phyloP scores from a whole-genome alignment of 30 jellyfish, hydroid and myxozoan genomes.

The Turritopsis rubra region DNA sequence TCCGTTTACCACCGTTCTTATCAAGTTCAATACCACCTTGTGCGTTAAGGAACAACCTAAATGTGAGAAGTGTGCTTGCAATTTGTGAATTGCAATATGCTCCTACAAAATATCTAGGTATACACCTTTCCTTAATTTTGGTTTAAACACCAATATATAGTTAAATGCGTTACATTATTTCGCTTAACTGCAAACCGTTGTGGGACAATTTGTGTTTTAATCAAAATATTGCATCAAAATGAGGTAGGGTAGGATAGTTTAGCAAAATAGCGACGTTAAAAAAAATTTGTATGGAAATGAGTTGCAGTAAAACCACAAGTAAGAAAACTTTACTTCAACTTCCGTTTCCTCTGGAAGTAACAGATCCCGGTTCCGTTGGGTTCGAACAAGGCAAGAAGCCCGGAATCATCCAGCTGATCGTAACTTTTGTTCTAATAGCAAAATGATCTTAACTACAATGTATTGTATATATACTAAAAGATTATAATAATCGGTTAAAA shows the following conservation, averaged over 20 bases:
- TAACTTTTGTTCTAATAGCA: conserved; percentile 7
- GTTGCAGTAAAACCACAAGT: too few species aligned
- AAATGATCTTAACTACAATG: not conserved
- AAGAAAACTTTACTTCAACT: conserved; percentile 18
- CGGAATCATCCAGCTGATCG: conserved; percentile 32
- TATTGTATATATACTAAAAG: not conserved
- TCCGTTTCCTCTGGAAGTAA: conserved; percentile 26
- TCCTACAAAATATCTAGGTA: too few species aligned
- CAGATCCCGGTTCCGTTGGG: conserved; percentile 83
- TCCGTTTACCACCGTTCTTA: conserved; percentile 52
- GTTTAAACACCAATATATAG: too few species aligned
- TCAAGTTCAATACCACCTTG: conserved; percentile 79
- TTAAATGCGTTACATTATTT: too few species aligned
- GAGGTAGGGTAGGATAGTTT: too few species aligned
- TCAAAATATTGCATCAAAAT: too few species aligned
- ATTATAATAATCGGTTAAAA: not conserved
- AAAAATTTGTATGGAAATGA: not conserved
- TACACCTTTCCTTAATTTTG: too few species aligned
- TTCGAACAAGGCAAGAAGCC: conserved; percentile 78
- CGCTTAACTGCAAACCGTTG: too few species aligned
- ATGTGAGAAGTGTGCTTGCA: not conserved
- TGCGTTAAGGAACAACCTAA: conserved; percentile 68
- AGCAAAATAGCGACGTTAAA: too few species aligned
- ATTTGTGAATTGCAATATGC: too few species aligned
- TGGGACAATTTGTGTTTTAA: too few species aligned